phyloP scores from a whole-genome alignment of 2,113 vertebrate species.

The Lophura nycthemera region DNA sequence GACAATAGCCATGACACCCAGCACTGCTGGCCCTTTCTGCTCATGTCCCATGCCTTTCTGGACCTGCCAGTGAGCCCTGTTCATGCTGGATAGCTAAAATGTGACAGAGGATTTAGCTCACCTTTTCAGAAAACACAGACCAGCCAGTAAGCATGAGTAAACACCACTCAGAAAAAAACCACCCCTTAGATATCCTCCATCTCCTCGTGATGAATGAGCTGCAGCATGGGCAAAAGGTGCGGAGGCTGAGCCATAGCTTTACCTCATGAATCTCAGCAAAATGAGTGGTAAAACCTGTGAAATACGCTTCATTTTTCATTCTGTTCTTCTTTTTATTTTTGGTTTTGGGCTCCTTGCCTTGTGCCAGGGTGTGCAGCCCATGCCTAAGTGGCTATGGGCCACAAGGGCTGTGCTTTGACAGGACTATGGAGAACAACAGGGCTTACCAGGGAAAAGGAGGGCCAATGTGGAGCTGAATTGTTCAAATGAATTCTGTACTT shows the following conservation, averaged over 20 bases:
- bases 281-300: neutral
- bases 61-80: neutral
- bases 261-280: neutral
- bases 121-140: fast-evolving
- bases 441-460: neutral
- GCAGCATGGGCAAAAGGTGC: slow-evolving; percentile 29
- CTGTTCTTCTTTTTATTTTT: neutral
- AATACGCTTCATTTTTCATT: neutral
- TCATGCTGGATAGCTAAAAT: neutral
- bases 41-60: neutral
- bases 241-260: neutral
- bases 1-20: neutral
- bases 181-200: neutral
- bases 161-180: slow-evolving; percentile 2
- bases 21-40: neutral
- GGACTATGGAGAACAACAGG: neutral
- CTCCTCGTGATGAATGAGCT: slow-evolving; percentile 42
- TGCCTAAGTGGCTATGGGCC: fast-evolving
- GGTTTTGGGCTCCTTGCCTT: neutral
- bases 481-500: neutral
- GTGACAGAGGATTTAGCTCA: neutral
- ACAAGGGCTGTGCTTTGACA: fast-evolving
- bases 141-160: neutral
- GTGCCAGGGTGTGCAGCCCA: neutral
- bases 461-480: fast-evolving